Conservation (phyloP, 2,113 vertebrate species). For the Anhinga rufa region DNA sequence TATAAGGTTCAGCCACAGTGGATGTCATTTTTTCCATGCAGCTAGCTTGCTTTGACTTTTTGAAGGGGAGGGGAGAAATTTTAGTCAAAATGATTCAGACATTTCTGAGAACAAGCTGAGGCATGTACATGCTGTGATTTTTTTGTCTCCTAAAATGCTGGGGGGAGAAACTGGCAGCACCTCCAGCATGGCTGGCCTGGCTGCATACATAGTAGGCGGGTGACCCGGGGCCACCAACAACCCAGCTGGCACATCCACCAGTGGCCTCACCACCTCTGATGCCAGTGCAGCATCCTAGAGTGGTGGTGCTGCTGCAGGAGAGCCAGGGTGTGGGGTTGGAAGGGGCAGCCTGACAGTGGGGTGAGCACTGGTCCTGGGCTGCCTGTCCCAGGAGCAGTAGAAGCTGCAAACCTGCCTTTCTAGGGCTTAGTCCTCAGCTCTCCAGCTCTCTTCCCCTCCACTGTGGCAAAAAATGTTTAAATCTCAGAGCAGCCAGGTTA, state of each 20-base stretch:
- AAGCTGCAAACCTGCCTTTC: neutral
- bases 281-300: rapidly evolving
- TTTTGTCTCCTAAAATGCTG: neutral
- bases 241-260: neutral
- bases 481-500: neutral
- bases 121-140: rapidly evolving
- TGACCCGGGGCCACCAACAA: rapidly evolving
- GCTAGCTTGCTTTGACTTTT: neutral
- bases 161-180: neutral
- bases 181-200: neutral
- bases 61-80: neutral
- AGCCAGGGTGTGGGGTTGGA: neutral
- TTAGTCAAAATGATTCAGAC: neutral
- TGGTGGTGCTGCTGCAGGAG: neutral
- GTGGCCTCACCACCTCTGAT: neutral
- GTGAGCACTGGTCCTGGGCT: rapidly evolving
- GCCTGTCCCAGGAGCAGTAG: neutral
- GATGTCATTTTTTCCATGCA: neutral
- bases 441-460: neutral
- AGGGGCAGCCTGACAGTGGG: rapidly evolving
- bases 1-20: neutral
- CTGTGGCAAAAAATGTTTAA: neutral
- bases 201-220: rapidly evolving
- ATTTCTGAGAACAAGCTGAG: neutral
- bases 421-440: neutral